Base-by-base conservation (phyloP, 2,888 invertebrate species). In the Dastarcus helophoroides region DNA sequence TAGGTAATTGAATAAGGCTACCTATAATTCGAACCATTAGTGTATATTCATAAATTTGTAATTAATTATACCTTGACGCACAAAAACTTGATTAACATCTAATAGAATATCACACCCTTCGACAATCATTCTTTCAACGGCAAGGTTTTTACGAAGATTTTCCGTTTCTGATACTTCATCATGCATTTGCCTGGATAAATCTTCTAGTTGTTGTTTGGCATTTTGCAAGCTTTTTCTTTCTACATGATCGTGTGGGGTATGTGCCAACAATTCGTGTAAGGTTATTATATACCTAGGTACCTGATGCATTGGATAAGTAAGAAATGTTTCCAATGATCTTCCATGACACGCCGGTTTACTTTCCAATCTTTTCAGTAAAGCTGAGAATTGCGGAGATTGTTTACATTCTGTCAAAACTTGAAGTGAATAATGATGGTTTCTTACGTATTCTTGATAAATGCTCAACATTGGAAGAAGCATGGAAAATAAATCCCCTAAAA, bases 261-360 rank as follows among this genome's bases (percentile, higher is more conserved):
- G 90, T 4, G 90, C 90, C 38, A 91, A 64, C 10, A 91, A 64
- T 60, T 90, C 89, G 61, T 89, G 89, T 22, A 91, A 67, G 0
- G 89, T 90, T 44, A 89, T 85, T 40, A 91, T 91, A 62, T 91
- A 91, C 8, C 89, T 73, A 2, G 90, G 90, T 40, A 91, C 79
- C 78, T 90, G 90, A 64, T 89, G 86, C 90, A 91, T 91, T 10
- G 90, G 90, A 62, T 88, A 90, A 2, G 89, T 90, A 36, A 91
- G 68, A 58, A 90, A 90, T 2, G 80, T 85, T 63, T 90, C 90
- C 43, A 91, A 60, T 3, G 85, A 80, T 29, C 89, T 67, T 11
- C 85, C 83, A 54, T 86, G 85, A 51, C 88, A 86, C 1, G 80
- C 73, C 0, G 85, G 73, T 58, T 90, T 90, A 56, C 80, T 80